These are phyloP conservation scores for Netelia melanura DNA, from an alignment of 2,888 invertebrate species.

Conservation along the genomic window DNA sequence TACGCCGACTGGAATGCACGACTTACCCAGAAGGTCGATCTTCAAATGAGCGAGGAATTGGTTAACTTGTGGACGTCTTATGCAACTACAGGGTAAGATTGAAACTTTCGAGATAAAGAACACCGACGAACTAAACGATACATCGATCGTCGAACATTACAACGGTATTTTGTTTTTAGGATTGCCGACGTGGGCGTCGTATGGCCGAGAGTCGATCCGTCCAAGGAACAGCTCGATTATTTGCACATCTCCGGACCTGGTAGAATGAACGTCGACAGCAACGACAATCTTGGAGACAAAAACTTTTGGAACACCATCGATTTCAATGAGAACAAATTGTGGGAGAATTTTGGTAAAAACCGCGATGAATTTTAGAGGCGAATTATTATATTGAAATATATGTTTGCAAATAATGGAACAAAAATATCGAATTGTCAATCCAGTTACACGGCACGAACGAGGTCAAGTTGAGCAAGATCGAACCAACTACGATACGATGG, in stretches of 20 bases:
- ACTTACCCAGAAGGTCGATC: constrained; percentile 84
- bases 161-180: constrained; percentile 78
- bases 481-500: neutral
- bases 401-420: neutral
- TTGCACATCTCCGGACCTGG: constrained; percentile 86
- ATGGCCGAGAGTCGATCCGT: constrained; percentile 86
- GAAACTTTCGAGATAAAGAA: neutral
- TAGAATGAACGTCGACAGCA: constrained; percentile 84
- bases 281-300: constrained; percentile 86
- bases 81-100: constrained; percentile 87
- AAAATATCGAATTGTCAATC: constrained; percentile 30
- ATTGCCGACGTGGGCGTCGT: constrained; percentile 83
- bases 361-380: constrained; percentile 37
- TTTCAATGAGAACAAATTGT: constrained; percentile 87
- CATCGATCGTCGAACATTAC: neutral
- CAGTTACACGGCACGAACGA: constrained; percentile 21
- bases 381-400: neutral
- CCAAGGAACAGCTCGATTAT: constrained; percentile 85
- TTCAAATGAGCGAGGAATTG: constrained; percentile 85
- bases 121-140: neutral
- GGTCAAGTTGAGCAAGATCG: too few relatives aligned
- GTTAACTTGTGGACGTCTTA: constrained; percentile 87
- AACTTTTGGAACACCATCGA: constrained; percentile 88
- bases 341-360: constrained; percentile 77
- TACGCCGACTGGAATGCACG: constrained; percentile 81